Percentiles rank a stretch among this genome's conserved stretches.
Conservation (phyloP, 2,888 invertebrate species). For the Lasius fuliginosus region DNA sequence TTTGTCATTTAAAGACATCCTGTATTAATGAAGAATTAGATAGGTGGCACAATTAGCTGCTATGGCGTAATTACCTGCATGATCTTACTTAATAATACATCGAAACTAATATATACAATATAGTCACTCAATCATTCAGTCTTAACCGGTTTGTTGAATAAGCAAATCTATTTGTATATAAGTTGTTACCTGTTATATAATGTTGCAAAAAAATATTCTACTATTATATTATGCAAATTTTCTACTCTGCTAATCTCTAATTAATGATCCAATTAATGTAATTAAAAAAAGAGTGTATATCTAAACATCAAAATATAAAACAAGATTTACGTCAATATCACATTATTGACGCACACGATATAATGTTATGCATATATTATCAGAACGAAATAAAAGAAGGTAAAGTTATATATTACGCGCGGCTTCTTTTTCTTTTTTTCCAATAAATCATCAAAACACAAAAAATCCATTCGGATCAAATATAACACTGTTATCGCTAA, state of each 20-base stretch:
- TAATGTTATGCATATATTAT: conserved; percentile 1
- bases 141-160: not conserved
- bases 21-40: too few species aligned
- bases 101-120: not conserved
- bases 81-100: not conserved
- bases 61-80: too few species aligned
- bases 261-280: not conserved
- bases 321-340: conserved; percentile 3
- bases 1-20: too few species aligned
- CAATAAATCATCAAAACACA: not conserved
- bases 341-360: not conserved
- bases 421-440: not conserved
- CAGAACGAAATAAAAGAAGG: not conserved
- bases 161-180: not conserved
- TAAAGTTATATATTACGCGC: not conserved
- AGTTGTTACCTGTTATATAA: not conserved
- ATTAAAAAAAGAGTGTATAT: not conserved
- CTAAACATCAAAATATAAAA: not conserved
- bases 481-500: conserved; percentile 36
- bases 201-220: not conserved
- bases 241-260: not conserved
- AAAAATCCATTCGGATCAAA: conserved; percentile 4
- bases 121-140: not conserved
- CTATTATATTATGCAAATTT: not conserved
- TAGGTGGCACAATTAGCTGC: too few species aligned